Evolutionary conservation across 92 coral and sea anemone species (phyloP).

Genomic region (Meandrina meandrites): DNA sequence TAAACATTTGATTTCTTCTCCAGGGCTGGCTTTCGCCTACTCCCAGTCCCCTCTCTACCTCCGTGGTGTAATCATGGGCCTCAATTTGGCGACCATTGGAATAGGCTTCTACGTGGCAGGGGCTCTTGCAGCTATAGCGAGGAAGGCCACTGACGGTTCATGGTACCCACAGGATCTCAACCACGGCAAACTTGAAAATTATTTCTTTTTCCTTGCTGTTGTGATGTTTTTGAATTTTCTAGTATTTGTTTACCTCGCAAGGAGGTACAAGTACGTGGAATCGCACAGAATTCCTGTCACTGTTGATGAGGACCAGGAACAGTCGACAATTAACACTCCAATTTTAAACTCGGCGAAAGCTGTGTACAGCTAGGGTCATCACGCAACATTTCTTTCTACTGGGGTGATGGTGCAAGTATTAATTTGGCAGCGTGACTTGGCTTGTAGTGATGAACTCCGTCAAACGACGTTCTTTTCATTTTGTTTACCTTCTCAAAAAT

Average conservation of each 20-base stretch:
- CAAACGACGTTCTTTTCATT: no score
- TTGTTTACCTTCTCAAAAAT: no score
- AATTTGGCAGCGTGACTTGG: no score
- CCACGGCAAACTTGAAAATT: constrained; percentile 57
- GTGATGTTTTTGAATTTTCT: constrained; percentile 53
- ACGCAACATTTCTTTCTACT: background rate
- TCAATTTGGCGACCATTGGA: constrained; percentile 45
- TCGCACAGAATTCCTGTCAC: background rate
- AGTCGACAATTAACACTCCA: background rate
- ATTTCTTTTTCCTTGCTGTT: constrained; percentile 60
- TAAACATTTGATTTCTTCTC: background rate
- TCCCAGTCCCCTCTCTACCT: constrained; percentile 62
- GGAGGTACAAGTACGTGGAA: constrained; percentile 45
- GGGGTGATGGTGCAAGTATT: no score
- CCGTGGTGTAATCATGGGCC: constrained; percentile 58
- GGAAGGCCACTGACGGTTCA: constrained; percentile 34
- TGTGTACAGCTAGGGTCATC: background rate
- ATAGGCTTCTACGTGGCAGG: constrained; percentile 63
- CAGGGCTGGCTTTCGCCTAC: constrained; percentile 66
- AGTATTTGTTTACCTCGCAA: constrained; percentile 49
- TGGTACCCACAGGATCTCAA: constrained; percentile 68
- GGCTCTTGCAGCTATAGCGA: constrained; percentile 62
- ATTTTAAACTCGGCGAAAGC: background rate
- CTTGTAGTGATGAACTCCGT: no score
- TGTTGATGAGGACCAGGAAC: background rate